phyloP scores from a whole-genome alignment of 2,113 vertebrate species.

The Chitala chitala region DNA sequence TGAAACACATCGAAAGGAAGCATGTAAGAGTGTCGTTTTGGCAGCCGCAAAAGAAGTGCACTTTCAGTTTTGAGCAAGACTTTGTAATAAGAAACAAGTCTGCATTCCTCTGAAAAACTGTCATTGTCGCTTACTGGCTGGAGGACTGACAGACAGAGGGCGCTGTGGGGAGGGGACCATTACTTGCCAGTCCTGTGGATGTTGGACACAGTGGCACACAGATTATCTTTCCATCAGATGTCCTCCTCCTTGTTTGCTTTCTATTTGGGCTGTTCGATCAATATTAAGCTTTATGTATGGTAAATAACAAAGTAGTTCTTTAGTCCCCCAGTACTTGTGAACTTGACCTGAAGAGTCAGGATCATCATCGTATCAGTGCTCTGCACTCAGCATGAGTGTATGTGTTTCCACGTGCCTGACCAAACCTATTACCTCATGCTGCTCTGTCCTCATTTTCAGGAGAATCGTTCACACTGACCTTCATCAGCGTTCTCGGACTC shows the following conservation, averaged over 20 bases:
- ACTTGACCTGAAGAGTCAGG: neutral
- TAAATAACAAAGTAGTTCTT: neutral
- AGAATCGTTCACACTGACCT: conserved; percentile 37
- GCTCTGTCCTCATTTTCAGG: neutral
- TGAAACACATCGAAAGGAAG: neutral
- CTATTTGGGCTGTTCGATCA: too few species aligned
- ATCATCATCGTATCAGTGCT: neutral
- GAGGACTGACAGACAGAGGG: conserved; percentile 7
- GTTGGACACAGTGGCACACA: neutral
- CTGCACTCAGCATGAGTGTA: neutral
- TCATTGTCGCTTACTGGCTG: too few species aligned
- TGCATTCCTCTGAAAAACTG: too few species aligned
- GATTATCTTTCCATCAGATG: neutral
- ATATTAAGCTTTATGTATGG: too few species aligned
- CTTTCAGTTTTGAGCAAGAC: too few species aligned
- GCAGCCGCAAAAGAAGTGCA: too few species aligned
- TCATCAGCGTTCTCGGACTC: conserved; percentile 45
- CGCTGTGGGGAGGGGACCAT: conserved; percentile 35
- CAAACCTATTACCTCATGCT: neutral
- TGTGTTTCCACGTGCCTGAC: neutral
- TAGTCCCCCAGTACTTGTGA: neutral
- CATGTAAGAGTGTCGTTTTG: too few species aligned
- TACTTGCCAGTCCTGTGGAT: conserved; percentile 51
- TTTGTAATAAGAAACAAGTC: too few species aligned
- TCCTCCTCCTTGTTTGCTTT: too few species aligned